These are phyloP conservation scores for Pedetes capensis DNA, from an alignment of 2,113 vertebrate genomes.

Conservation along the genomic window DNA sequence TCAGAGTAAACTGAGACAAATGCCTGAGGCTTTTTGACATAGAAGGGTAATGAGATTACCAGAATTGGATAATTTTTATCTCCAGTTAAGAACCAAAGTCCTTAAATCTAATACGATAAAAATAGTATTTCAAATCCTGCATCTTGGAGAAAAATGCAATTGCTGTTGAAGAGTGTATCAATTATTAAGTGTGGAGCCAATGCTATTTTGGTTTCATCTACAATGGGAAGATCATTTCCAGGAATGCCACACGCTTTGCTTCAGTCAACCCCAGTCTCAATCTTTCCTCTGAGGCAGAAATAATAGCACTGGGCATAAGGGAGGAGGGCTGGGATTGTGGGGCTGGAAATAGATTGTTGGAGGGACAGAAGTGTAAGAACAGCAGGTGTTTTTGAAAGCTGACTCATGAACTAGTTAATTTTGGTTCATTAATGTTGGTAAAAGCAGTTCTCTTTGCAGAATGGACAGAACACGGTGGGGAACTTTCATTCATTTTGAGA, in stretches of 20 bases:
- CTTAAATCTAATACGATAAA: background rate
- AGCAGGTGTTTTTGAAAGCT: slow-evolving; percentile 43
- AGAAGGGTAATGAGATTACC: background rate
- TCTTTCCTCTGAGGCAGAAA: slow-evolving; percentile 41
- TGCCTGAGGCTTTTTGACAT: background rate
- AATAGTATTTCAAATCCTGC: slow-evolving; percentile 47
- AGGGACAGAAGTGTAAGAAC: slow-evolving; percentile 32
- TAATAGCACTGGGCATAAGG: background rate
- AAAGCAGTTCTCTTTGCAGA: slow-evolving; percentile 40
- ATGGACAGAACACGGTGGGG: slow-evolving; percentile 9
- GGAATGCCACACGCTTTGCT: background rate
- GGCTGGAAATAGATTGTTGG: background rate
- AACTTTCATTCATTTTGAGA: slow-evolving; percentile 48
- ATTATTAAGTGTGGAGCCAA: slow-evolving; percentile 48
- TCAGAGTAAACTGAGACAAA: background rate
- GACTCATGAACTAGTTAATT: slow-evolving; percentile 49
- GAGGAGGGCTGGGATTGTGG: background rate
- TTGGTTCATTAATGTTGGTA: slow-evolving; percentile 54
- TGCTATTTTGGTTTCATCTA: slow-evolving; percentile 61
- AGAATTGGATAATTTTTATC: background rate
- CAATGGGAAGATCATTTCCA: slow-evolving; percentile 60
- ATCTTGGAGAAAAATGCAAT: slow-evolving; percentile 31
- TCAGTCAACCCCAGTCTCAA: background rate
- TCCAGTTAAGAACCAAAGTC: background rate
- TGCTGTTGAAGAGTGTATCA: slow-evolving; percentile 46